phyloP scores from a whole-genome alignment of 2,113 vertebrate species.

The Ovis canadensis region DNA sequence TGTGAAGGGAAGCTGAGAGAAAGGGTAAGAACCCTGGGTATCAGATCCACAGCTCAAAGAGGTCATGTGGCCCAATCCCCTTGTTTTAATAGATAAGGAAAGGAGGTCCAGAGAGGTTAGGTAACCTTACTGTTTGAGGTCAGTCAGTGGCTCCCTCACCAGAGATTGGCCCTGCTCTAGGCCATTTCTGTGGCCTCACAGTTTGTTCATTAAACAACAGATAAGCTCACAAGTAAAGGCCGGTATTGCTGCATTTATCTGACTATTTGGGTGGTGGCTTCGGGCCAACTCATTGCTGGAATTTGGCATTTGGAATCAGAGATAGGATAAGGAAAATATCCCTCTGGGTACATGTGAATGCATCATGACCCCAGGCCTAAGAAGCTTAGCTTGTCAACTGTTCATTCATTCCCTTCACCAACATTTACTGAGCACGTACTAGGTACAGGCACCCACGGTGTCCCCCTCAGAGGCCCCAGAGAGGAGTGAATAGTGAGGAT shows the following conservation, averaged over 20 bases:
- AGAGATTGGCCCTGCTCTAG: slow-evolving; percentile 28
- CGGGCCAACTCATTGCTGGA: background rate
- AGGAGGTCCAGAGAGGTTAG: background rate
- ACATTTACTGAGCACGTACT: background rate
- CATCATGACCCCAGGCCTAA: background rate
- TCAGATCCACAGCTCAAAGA: background rate
- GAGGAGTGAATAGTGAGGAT: background rate
- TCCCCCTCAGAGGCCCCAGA: background rate
- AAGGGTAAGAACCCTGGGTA: background rate
- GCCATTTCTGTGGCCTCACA: slow-evolving; percentile 36
- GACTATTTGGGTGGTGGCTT: slow-evolving; percentile 54
- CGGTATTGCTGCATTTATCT: slow-evolving; percentile 48
- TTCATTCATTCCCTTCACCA: background rate
- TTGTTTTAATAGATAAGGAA: slow-evolving; percentile 34
- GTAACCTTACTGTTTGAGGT: slow-evolving; percentile 9
- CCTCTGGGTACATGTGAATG: background rate
- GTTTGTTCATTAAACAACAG: slow-evolving; percentile 62
- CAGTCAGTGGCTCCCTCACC: background rate
- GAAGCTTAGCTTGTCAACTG: background rate
- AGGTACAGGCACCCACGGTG: background rate
- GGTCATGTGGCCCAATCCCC: background rate
- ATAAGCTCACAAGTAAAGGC: slow-evolving; percentile 48
- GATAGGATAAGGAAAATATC: slow-evolving; percentile 37
- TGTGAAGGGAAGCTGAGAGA: background rate
- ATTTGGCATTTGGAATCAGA: background rate